Evolutionary conservation across 2,113 vertebrate species (phyloP).

Genomic region (Hystrix brachyura): DNA sequence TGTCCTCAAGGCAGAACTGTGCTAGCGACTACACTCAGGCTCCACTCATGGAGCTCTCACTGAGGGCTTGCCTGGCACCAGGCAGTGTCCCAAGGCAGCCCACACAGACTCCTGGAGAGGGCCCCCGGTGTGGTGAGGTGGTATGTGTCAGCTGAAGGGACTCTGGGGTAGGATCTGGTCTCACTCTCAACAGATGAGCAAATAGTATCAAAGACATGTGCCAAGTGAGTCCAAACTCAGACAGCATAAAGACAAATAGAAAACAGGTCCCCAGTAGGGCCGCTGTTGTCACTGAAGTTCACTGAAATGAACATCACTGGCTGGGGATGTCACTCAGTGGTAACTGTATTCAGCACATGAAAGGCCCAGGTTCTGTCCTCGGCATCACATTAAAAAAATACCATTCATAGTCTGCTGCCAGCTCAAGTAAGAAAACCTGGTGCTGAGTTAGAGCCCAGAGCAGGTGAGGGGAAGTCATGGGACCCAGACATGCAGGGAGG

Average conservation of each 20-base stretch:
- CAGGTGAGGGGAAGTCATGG: fast-evolving
- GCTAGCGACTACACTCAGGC: fast-evolving
- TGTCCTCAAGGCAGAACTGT: no score
- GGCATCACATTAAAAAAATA: not conserved
- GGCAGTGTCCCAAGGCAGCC: not conserved
- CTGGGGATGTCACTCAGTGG: not conserved
- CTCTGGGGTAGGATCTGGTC: not conserved
- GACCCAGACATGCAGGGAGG: not conserved
- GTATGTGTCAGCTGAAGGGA: not conserved
- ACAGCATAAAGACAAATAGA: not conserved
- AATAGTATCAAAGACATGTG: not conserved
- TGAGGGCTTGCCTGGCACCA: fast-evolving
- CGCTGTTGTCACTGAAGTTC: not conserved
- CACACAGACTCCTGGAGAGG: not conserved
- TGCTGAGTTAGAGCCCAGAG: not conserved
- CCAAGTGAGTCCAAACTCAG: not conserved
- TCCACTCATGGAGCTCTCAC: not conserved
- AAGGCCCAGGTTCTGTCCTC: not conserved
- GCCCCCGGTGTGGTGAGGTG: not conserved
- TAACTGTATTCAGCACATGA: not conserved
- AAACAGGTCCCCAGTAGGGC: not conserved
- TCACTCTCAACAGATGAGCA: not conserved
- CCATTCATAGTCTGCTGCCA: not conserved
- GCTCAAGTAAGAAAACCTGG: not conserved
- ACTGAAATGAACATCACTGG: not conserved